Evolutionary conservation across 2,797 vertebrate species (phyloP).

Genomic region (Sebastes elongatus): DNA sequence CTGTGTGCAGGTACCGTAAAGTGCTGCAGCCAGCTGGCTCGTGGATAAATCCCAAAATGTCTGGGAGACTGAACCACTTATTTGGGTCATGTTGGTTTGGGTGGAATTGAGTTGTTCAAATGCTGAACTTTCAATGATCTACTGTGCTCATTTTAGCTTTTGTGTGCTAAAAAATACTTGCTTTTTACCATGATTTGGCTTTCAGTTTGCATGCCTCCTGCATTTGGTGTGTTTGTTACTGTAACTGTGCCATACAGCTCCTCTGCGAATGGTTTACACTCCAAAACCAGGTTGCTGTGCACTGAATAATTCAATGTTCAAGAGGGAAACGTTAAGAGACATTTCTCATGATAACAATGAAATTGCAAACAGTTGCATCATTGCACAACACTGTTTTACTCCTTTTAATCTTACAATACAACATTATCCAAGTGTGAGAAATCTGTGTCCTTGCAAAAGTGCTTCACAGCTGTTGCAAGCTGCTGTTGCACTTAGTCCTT

Average conservation of each 20-base stretch:
- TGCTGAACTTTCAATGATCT: slow-evolving; percentile 31
- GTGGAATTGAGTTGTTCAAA: slow-evolving; percentile 37
- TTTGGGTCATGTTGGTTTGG: slow-evolving; percentile 55
- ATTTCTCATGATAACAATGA: slow-evolving; percentile 59
- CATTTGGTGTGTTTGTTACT: slow-evolving; percentile 12
- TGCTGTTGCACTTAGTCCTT: neutral
- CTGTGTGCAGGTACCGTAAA: slow-evolving; percentile 55
- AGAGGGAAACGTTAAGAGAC: slow-evolving; percentile 34
- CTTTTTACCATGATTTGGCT: neutral
- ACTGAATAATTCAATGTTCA: slow-evolving; percentile 59
- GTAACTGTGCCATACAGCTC: slow-evolving; percentile 21
- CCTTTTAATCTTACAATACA: slow-evolving; percentile 27
- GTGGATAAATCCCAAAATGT: slow-evolving; percentile 46
- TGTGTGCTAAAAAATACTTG: neutral
- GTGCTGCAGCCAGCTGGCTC: slow-evolving; percentile 41
- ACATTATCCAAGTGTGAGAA: slow-evolving; percentile 22
- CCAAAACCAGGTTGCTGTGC: slow-evolving; percentile 42
- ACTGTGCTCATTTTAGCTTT: slow-evolving; percentile 12
- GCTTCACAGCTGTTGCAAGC: neutral
- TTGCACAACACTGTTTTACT: slow-evolving; percentile 31
- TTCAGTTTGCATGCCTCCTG: neutral
- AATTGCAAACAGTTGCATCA: slow-evolving; percentile 74
- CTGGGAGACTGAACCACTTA: slow-evolving; percentile 40
- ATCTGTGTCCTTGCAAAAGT: slow-evolving; percentile 3
- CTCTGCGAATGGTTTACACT: slow-evolving; percentile 20